phyloP scores from a whole-genome alignment of 2,113 vertebrate genomes.

The Geothlypis trichas region DNA sequence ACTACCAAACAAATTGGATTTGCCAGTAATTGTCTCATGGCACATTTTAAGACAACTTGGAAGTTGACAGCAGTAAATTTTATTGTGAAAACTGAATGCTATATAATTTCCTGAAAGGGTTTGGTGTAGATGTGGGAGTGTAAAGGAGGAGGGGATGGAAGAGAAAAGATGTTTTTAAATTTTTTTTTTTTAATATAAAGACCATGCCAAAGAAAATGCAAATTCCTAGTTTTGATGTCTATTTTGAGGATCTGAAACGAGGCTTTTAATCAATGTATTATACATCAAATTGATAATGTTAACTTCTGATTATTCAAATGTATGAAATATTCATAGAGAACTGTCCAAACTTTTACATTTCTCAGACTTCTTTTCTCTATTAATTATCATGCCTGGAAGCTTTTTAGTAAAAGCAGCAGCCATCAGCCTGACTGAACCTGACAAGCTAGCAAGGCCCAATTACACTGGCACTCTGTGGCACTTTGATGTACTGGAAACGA shows the following conservation, averaged over 20 bases:
- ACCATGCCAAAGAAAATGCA: conserved; percentile 74
- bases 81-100: conserved; percentile 15
- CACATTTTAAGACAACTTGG: conserved; percentile 2
- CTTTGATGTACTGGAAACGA: conserved; percentile 96
- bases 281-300: conserved; percentile 94
- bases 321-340: conserved; percentile 95
- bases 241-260: conserved; percentile 77
- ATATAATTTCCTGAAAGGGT: conserved; percentile 18
- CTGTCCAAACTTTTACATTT: conserved; percentile 92
- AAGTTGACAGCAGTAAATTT: neutral
- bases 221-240: conserved; percentile 80
- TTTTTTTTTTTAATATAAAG: conserved; percentile 24
- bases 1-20: neutral
- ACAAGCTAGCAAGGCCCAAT: conserved; percentile 96
- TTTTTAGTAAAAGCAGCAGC: conserved; percentile 87
- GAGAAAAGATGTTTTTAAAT: neutral
- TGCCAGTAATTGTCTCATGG: conserved; percentile 1
- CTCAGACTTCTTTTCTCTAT: conserved; percentile 85
- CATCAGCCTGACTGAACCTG: conserved; percentile 94
- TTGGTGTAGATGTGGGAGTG: neutral
- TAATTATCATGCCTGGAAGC: conserved; percentile 96
- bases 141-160: neutral
- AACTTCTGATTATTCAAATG: conserved; percentile 92
- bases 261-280: conserved; percentile 88
- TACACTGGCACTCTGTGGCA: conserved; percentile 87